A percentile compares a stretch with the other conserved stretches of the same genome.
Evolutionary conservation across 2,797 vertebrate genomes (phyloP).

Genomic region (Poecilia velifera): DNA sequence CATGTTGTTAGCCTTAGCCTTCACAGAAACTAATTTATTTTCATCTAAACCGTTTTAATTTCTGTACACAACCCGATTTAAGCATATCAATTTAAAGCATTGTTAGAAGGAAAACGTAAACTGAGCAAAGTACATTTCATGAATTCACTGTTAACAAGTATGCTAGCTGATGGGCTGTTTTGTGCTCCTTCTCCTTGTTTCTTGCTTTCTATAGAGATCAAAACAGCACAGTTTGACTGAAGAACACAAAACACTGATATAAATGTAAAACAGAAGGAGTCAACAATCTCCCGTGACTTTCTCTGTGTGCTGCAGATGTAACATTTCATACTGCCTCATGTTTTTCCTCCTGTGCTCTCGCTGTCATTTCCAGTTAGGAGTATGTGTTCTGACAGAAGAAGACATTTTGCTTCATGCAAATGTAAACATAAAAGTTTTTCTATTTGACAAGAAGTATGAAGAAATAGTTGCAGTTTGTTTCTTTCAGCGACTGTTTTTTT

Average conservation of each 20-base stretch:
- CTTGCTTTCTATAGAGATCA: not conserved
- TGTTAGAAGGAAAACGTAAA: not conserved
- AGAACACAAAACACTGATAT: not conserved
- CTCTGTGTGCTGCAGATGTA: not conserved
- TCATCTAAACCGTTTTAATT: not conserved
- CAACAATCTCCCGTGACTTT: not conserved
- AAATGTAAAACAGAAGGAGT: not conserved
- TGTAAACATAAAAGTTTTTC: not conserved
- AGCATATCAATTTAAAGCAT: not conserved
- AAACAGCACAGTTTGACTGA: not conserved
- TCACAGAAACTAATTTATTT: not conserved
- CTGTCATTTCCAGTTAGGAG: not conserved
- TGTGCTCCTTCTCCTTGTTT: not conserved
- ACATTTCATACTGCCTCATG: not conserved
- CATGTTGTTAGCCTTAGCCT: not conserved
- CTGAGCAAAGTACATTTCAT: not conserved
- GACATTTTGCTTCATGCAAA: not conserved
- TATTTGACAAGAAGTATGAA: not conserved
- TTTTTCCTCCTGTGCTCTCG: not conserved
- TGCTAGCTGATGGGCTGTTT: not conserved
- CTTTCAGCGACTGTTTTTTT: not conserved
- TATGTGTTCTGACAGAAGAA: not conserved
- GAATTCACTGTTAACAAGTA: not conserved
- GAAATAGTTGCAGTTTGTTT: not conserved
- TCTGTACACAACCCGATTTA: not conserved